Evolutionary conservation across 2,797 vertebrate species (phyloP), one percentile per base, ranked within the genome.

Genomic region (Eulemur mongoz): DNA sequence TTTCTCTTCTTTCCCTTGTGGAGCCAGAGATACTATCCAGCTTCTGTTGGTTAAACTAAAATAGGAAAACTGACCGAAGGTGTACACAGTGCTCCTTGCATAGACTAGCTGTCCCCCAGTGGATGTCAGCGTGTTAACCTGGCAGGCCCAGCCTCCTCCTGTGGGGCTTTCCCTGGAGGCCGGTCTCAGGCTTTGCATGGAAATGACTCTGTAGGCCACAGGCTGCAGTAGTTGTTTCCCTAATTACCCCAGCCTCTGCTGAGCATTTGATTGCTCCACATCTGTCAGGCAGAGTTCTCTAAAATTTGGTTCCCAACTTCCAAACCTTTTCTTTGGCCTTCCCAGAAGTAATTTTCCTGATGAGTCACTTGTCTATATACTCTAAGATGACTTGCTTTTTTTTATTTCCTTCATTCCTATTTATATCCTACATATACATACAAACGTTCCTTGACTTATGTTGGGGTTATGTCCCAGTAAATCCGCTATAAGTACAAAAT

Each of bases 61-160:
- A 61, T 23, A 17, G 40, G 43, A 30, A 23, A 63, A 30, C 14
- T 17, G 23, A 9, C n/a, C 27, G 0, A 35, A 63, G n/a, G 65
- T 17, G 70, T 18, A 1, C 0, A 2, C 12, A 2, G 1, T 2
- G 13, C 32, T 69, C 38, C 17, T 1, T 4, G 4, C 5, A 0
- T 32, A 14, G 40, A 50, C 38, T 32, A 40, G 43, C 69, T 48
- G 32, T 48, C 22, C 23, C 54, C 18, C 2, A 6, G 3, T 17
- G 48, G 25, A 7, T 3, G 38, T 82, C 20, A 20, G 23, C n/a
- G 63, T 4, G 8, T 18, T 57, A 15, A 23, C 7, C 2, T 10
- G 0, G n/a, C 50, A 38, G 79, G 0, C 76, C 38, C 50, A 2
- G 5, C 50, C 40, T 63, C 45, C 32, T 23, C 43, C 15, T 20